Evolutionary conservation across 2,888 invertebrate species (phyloP), one percentile per base, ranked within the genome.

Genomic region (Drosophila buzzatii): DNA sequence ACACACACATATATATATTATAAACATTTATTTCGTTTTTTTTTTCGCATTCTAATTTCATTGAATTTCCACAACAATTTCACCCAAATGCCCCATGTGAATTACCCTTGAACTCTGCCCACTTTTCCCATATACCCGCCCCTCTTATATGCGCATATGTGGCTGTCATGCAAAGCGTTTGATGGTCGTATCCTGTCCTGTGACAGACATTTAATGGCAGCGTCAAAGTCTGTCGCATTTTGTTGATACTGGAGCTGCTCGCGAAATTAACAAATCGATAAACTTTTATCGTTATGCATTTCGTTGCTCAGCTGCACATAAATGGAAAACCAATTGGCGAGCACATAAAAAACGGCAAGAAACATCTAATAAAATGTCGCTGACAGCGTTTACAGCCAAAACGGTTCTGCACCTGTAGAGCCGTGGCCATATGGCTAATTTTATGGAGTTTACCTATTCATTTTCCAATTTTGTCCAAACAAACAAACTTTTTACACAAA

Each of bases 41-140:
- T 78, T 73, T 79, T 73, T 74, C 62, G 71, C 81, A 82, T 85
- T 90, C 78, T 85, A 89, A 89, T 90, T 89, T 89, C 78, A 87
- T 89, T 87, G 79, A 73, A 75, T 84, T 89, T 84, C 52, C 37
- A 76, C 74, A 74, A 77, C 73, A 89, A 84, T 82, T 84, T 86
- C 18, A 60, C 73, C 76, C 89, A 79, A 90, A 85, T 79, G 85
- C 39, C 51, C 51, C 51, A n/a, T 37, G 51, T 42, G 47, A 51
- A 49, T 61, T 76, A 76, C 75, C 71, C 78, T 75, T 65, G 64
- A 33, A 16, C 49, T 6, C 31, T 6, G 49, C 47, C 27, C 47
- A 63, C n/a, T 27, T 35, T 42, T 27, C 52, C 73, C 51, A 68
- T 37, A 23, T 66, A n/a, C 31, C 49, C 49, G 49, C 44, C 18